Conservation (phyloP, 2,888 invertebrate genomes). For the Pristionchus maxplancki region DNA sequence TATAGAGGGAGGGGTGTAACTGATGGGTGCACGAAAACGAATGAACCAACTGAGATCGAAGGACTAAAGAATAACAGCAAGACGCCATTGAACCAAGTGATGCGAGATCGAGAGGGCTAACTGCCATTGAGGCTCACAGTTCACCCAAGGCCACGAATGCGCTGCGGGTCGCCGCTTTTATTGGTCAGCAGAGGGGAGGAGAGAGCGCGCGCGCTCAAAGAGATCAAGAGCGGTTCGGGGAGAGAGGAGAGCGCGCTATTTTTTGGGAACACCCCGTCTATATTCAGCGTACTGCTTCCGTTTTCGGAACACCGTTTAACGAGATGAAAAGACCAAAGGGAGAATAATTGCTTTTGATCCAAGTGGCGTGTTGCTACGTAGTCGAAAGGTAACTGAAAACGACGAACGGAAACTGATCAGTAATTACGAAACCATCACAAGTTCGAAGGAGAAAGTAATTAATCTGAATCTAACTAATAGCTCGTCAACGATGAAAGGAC, state of each 20-base stretch:
- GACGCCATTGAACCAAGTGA: background rate
- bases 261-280: background rate
- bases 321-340: background rate
- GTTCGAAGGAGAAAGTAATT: no score
- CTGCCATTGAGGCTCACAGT: background rate
- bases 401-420: background rate
- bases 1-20: no score
- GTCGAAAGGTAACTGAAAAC: background rate
- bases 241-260: background rate
- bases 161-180: background rate
- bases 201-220: background rate
- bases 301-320: background rate
- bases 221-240: conserved; percentile 25
- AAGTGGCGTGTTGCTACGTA: background rate
- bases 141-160: background rate
- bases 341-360: background rate
- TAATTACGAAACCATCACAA: no score
- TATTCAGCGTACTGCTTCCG: background rate
- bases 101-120: background rate
- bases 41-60: background rate
- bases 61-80: no score
- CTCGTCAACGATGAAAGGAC: no score
- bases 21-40: background rate
- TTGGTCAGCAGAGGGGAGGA: background rate
- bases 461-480: no score